These are phyloP conservation scores for Pygoscelis adeliae DNA, from an alignment of 2,113 vertebrate genomes.

Conservation along the genomic window DNA sequence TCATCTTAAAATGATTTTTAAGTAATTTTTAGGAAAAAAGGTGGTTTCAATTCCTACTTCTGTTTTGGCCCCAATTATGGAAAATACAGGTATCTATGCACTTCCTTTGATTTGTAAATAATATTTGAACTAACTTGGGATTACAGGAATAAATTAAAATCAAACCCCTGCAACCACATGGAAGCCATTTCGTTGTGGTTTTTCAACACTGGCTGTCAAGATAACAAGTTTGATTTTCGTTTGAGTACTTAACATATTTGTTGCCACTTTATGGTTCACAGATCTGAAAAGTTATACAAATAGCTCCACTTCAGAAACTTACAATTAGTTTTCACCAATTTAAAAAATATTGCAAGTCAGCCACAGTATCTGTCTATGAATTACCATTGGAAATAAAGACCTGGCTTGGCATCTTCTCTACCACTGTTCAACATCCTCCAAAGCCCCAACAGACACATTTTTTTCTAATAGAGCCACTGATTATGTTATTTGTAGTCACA, in stretches of 20 bases:
- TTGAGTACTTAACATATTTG: not conserved
- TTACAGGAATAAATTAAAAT: not conserved
- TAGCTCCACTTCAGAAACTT: not conserved
- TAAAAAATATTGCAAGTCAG: not conserved
- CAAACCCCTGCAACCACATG: not conserved
- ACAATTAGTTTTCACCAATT: not conserved
- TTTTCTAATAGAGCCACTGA: not conserved
- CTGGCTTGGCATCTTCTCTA: not conserved
- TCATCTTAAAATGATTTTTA: fast-evolving
- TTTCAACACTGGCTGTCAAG: not conserved
- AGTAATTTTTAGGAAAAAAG: not conserved
- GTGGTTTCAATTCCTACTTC: not conserved
- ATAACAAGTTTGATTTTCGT: not conserved
- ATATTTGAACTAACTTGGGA: not conserved
- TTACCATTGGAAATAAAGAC: not conserved
- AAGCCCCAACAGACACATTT: not conserved
- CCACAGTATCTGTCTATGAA: not conserved
- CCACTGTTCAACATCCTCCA: not conserved
- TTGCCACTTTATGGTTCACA: not conserved
- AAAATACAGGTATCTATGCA: not conserved
- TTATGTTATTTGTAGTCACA: not conserved
- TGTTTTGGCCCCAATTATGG: not conserved
- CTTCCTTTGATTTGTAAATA: not conserved
- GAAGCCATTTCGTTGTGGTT: not conserved
- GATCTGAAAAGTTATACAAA: not conserved